Evolutionary conservation across 2,888 invertebrate genomes (phyloP).

Genomic region (Drosophila setosimentum): DNA sequence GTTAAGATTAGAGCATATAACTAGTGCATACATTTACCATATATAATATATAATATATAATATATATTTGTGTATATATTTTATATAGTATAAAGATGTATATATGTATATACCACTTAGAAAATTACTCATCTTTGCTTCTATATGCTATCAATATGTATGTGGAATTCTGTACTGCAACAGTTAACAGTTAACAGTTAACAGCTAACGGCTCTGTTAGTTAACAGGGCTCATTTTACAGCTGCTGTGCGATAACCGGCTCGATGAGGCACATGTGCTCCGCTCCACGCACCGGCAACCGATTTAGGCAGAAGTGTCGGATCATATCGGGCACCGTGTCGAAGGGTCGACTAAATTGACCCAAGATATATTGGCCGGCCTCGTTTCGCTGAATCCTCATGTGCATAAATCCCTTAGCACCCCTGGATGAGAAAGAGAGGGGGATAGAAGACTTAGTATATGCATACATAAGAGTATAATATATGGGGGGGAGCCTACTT

Average conservation of each 20-base stretch:
- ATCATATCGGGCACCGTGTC: slow-evolving; percentile 97
- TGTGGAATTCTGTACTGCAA: slow-evolving; percentile 55
- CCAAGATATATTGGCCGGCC: slow-evolving; percentile 93
- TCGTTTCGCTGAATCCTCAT: slow-evolving; percentile 95
- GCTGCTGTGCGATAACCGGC: slow-evolving; percentile 94
- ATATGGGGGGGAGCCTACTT: slow-evolving; percentile 90
- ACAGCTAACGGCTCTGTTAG: slow-evolving; percentile 14
- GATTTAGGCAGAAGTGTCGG: slow-evolving; percentile 95
- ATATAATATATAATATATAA: slow-evolving; percentile 9
- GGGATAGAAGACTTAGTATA: background rate
- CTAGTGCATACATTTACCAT: slow-evolving; percentile 62
- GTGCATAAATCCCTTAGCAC: slow-evolving; percentile 98
- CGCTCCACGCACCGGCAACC: slow-evolving; percentile 97
- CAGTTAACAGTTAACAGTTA: background rate
- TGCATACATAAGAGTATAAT: background rate
- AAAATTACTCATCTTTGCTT: slow-evolving; percentile 24
- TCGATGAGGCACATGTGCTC: slow-evolving; percentile 98
- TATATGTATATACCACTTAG: slow-evolving; percentile 43
- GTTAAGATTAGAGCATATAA: slow-evolving; percentile 63
- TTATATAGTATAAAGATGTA: slow-evolving; percentile 39
- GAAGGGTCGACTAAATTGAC: slow-evolving; percentile 97
- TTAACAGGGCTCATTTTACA: slow-evolving; percentile 82
- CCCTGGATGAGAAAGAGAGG: slow-evolving; percentile 87
- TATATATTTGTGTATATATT: slow-evolving; percentile 22
- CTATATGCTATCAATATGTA: slow-evolving; percentile 68